Conservation (phyloP, 2,113 vertebrate species). For the Alligator sinensis region DNA sequence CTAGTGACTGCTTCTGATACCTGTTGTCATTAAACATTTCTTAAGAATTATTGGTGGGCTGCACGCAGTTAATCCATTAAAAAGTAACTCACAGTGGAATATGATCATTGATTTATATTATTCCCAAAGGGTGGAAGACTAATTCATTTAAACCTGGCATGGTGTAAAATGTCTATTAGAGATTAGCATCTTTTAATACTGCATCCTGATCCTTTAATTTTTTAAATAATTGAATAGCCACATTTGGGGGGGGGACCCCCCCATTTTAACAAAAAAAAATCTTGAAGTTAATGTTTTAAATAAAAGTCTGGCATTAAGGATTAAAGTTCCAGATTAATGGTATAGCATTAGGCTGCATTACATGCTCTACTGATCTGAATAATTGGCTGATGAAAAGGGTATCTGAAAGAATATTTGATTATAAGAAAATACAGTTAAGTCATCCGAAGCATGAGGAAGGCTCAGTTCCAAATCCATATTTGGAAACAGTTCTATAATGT, state of each 20-base stretch:
- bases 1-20: neutral
- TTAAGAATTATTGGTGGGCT: neutral
- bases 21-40: neutral
- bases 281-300: neutral
- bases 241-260: too few species aligned
- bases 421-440: neutral
- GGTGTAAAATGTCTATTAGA: neutral
- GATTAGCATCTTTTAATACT: neutral
- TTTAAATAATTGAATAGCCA: neutral
- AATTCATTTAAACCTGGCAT: neutral
- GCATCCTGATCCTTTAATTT: neutral
- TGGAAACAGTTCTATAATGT: slow-evolving; percentile 56
- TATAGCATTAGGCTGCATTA: neutral
- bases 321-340: neutral
- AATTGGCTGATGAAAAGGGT: neutral
- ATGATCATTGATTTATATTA: neutral
- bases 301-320: neutral
- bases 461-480: slow-evolving; percentile 34
- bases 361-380: neutral
- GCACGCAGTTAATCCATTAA: neutral
- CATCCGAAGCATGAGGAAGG: neutral
- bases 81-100: neutral
- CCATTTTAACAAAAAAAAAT: neutral
- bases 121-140: neutral
- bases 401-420: neutral